Base-by-base conservation (phyloP, 2,888 invertebrate species). In the Phytoseiulus persimilis region DNA sequence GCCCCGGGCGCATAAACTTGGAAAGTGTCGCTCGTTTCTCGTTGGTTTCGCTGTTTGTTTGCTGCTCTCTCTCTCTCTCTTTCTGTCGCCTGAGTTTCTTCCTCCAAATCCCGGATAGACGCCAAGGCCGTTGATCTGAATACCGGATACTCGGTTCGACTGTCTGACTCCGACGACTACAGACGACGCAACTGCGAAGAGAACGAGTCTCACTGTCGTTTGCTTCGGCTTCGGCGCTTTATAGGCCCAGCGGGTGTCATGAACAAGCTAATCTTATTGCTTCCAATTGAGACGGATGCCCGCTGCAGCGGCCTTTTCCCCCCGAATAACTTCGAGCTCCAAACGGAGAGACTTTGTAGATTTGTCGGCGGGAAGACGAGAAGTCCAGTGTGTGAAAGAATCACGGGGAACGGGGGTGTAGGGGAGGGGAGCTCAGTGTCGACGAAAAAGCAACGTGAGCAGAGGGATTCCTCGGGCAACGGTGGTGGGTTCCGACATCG, bases 191-290 rank as follows among this genome's bases (percentile, higher is more conserved):
- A 23, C 65, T 14, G 65, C 14, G 65, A 65, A 65, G 65, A 65
- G 65, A 65, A 65, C 65, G 65, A 65, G 65, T 6, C 28, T 65
- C 65, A 65, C 65, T 65, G 65, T 65, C 65, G 65, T 65, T 65
- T 65, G 65, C 65, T 65, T 65, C 65, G 18, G 65, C 65, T 65
- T 28, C 65, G 28, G 87, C 32, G 39, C 32, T 87, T 87, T 87
- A 87, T 87, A 87, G 87, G 87, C 87, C 87, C 87, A 45, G 32
- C 87, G 87, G 87, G 87, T 87, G 45, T 87, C 87, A 45, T 87
- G 87, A 87, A 87, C 87, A 87, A 87, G 87, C 39, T 87, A 87
- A 87, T 87, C 87, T 87, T 87, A 87, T 87, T 87, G 87, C 87
- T 87, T 87, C 11, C 87, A 87, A 87, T 87, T 87, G 87, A 87